Base-by-base conservation (phyloP, 2,797 vertebrate genomes). In the Poeciliopsis presidionis region DNA sequence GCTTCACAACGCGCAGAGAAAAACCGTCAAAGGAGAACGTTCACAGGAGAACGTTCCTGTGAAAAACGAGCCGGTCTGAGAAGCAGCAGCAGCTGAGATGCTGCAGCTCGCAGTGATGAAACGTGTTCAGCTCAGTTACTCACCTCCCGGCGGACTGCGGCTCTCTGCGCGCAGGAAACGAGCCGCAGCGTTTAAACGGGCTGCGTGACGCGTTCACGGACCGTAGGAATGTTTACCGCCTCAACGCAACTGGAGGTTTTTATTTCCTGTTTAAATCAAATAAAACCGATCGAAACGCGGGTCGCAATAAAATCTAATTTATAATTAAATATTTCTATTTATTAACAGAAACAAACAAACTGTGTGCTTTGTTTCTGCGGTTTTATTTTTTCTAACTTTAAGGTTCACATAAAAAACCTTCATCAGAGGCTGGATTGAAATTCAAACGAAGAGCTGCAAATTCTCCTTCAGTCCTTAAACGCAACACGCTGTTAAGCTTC, bases 121-220 rank as follows among this genome's bases (percentile, higher is more conserved):
- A 41, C 8, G 41, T 41, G 6, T 65, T 2, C 45, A 70, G 30
- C 3, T 11, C 11, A 13, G 39, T 9, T 22, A 75, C 88, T 74
- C 2, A 92, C 91, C 89, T 87, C 72, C 4, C 12, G 30, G 57
- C n/a, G 28, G 0, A 43, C 14, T 14, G 84, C 67, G 49, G 84
- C 74, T 78, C 82, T 84, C 82, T 5, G 80, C 78, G 1, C 45
- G 22, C 7, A 61, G 75, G 22, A 14, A 71, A 51, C 47, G 0
- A 5, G 53, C 0, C 46, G 5, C 4, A 18, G 57, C 75, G 12
- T 80, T 82, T 75, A 80, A 79, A 43, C 18, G 28, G 33, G 39
- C 22, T 5, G 0, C 7, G 13, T 1, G 91, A 55, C 1, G 77
- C 88, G 20, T 92, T 93, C 82, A 86, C 0, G 0, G 63, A 59